Conservation (phyloP, 2,888 invertebrate species). For the Chrysopilus asiliformis region DNA sequence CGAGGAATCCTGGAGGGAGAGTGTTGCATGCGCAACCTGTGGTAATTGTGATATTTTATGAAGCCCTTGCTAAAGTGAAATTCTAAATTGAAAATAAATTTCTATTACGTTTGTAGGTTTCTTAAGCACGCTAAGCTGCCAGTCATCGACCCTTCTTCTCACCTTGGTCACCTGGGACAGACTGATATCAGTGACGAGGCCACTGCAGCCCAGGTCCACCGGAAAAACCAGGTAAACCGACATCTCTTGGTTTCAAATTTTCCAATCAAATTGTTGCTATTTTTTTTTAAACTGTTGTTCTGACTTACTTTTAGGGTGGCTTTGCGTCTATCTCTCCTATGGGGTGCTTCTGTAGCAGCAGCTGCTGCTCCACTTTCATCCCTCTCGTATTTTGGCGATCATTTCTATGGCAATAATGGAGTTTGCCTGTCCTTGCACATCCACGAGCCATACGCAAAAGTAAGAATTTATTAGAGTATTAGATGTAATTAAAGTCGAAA, state of each 20-base stretch:
- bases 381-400: constrained; percentile 39
- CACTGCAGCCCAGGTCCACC: constrained; percentile 34
- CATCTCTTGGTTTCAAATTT: not conserved
- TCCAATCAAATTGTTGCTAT: not conserved
- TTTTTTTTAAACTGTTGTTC: not conserved
- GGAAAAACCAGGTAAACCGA: constrained; percentile 23
- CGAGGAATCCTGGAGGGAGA: constrained; percentile 45
- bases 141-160: constrained; percentile 46
- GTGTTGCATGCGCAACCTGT: constrained; percentile 41
- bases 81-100: too few species aligned
- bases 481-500: too few species aligned
- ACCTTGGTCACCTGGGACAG: constrained; percentile 48
- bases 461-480: constrained; percentile 19
- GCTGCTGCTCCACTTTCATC: constrained; percentile 40
- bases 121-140: constrained; percentile 45
- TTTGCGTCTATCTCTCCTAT: constrained; percentile 37
- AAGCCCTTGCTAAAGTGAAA: not conserved
- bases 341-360: constrained; percentile 38
- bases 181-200: constrained; percentile 45
- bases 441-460: constrained; percentile 45
- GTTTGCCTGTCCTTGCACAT: constrained; percentile 46
- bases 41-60: constrained; percentile 26
- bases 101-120: constrained; percentile 42
- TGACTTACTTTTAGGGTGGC: constrained; percentile 28
- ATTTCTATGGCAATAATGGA: constrained; percentile 47